Base-by-base conservation (phyloP, 2,888 invertebrate genomes). In the Thereva nobilitata region DNA sequence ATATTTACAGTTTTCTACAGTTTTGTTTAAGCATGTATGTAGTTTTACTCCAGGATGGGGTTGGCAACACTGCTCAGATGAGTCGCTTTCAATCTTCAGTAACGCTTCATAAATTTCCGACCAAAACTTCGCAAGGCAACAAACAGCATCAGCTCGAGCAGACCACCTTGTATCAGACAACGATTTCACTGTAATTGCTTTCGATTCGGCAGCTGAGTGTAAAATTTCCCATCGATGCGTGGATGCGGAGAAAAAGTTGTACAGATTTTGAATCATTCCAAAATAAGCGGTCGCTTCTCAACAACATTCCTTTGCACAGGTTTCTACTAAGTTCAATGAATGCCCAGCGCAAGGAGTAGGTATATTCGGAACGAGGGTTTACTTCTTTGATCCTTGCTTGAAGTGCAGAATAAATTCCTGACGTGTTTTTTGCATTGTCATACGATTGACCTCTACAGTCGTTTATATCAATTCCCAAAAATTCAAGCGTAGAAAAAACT, bases 321-420 rank as follows among this genome's bases (percentile, higher is more conserved):
- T 38, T 34, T 72, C 74, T 63, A 75, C 73, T 69, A 76, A 72
- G n/a, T n/a, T n/a, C n/a, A n/a, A n/a, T n/a, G n/a, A n/a, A n/a
- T n/a, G 74, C 53, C 72, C 74, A 55, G 74, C 68, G 66, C 73
- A 77, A 55, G 75, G 75, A 71, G n/a, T n/a, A n/a, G n/a, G 75
- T 72, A 69, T 74, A 76, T 66, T 71, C 72, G 41, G 74, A 74
- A 64, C 72, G 69, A 70, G 74, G 71, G 71, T 74, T 74, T 69
- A 40, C 72, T 72, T 73, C 66, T 70, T 68, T 67, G 72, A 23
- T 23, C 2, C 2, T 23, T 23, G 23, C 23, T 23, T 23, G 23
- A 23, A 23, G 23, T 23, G 1, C 74, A 69, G 71, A 73, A 71
- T 77, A 71, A 57, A 69, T 71, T 66, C 76, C 72, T 42, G 74